Evolutionary conservation across 2,113 vertebrate genomes (phyloP).

Genomic region (Microtus richardsoni): DNA sequence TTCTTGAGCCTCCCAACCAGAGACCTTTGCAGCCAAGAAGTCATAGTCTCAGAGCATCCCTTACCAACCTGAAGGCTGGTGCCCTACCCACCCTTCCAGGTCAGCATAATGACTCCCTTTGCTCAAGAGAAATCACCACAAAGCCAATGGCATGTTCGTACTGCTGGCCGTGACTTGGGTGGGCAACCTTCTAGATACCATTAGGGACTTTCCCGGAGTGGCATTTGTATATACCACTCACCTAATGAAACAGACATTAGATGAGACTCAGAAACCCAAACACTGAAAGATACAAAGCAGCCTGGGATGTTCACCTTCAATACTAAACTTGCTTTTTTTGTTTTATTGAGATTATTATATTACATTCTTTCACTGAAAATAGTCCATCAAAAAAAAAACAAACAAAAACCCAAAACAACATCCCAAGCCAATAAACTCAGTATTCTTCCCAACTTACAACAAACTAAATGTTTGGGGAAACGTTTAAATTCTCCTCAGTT

Average conservation of each 20-base stretch:
- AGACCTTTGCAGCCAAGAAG: not conserved
- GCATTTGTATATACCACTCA: slow-evolving; percentile 67
- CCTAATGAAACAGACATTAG: slow-evolving; percentile 15
- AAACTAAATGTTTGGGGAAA: not conserved
- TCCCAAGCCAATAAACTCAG: not conserved
- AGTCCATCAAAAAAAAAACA: not conserved
- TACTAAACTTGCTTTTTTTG: slow-evolving; percentile 41
- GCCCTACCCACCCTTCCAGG: not conserved
- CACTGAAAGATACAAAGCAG: not conserved
- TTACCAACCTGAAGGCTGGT: not conserved
- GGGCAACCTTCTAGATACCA: slow-evolving; percentile 74
- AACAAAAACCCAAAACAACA: not conserved
- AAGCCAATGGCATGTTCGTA: slow-evolving; percentile 75
- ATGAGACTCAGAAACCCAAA: slow-evolving; percentile 63
- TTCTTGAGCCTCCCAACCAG: not conserved
- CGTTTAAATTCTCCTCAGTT: not conserved
- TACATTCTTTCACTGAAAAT: slow-evolving; percentile 6
- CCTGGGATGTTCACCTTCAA: slow-evolving; percentile 42
- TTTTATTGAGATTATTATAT: slow-evolving; percentile 33
- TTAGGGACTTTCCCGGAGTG: slow-evolving; percentile 64
- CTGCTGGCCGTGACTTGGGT: slow-evolving; percentile 80
- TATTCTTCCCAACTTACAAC: not conserved
- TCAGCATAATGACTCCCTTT: not conserved
- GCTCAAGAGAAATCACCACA: slow-evolving; percentile 62
- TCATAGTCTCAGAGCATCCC: not conserved